A percentile compares a stretch with the other conserved stretches of the same genome.
Evolutionary conservation across 1,140 invertebrate genomes (phyloP).

Genomic region (Andrena cerasifolii): DNA sequence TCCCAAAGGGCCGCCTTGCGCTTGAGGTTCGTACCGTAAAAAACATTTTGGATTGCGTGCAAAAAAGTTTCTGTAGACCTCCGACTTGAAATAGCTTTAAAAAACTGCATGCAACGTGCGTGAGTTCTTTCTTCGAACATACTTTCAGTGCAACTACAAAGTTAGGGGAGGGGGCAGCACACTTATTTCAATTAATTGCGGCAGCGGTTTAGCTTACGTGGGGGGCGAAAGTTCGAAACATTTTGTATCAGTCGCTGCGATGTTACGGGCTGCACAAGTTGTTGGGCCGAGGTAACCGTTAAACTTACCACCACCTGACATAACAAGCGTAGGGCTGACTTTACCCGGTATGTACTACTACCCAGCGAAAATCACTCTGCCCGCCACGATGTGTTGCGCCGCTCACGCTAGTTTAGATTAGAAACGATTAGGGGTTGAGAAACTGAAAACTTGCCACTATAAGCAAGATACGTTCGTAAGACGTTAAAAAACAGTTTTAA

Average conservation of each 20-base stretch:
- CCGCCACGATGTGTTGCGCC: background rate
- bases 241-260: conserved; percentile 14
- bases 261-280: conserved; percentile 2
- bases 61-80: too few relatives aligned
- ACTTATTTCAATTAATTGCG: conserved; percentile 26
- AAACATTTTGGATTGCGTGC: too few relatives aligned
- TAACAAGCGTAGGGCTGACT: conserved; percentile 22
- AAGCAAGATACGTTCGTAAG: too few relatives aligned
- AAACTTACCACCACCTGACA: conserved; percentile 25
- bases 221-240: conserved; percentile 6
- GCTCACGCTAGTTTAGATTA: background rate
- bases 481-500: too few relatives aligned
- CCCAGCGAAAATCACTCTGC: conserved; percentile 30
- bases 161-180: background rate
- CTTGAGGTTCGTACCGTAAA: too few relatives aligned
- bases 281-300: conserved; percentile 7
- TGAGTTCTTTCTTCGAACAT: background rate
- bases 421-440: background rate
- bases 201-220: background rate
- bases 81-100: too few relatives aligned
- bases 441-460: too few relatives aligned
- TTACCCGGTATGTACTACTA: background rate
- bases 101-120: background rate
- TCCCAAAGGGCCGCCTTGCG: too few relatives aligned
- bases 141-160: conserved; percentile 17